These are phyloP conservation scores for Pelobates fuscus DNA, from an alignment of 2,113 vertebrate species.

Conservation along the genomic window DNA sequence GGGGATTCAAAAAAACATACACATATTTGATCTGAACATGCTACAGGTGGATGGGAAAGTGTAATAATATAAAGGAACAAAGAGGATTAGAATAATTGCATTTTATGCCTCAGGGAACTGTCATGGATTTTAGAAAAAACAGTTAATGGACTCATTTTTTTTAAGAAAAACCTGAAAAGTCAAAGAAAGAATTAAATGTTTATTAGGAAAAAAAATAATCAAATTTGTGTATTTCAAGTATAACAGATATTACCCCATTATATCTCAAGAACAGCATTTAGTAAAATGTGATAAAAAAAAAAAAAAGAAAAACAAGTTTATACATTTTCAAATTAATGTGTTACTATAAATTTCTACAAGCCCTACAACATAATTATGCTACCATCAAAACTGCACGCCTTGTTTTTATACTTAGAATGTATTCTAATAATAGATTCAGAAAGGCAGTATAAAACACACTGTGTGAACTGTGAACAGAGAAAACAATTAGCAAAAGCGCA, in stretches of 20 bases:
- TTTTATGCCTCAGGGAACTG: conserved; percentile 46
- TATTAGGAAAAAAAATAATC: conserved; percentile 3
- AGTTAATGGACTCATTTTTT: conserved; percentile 37
- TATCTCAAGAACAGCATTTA: neutral
- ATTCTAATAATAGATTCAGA: too few relatives aligned
- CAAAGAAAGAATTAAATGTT: conserved; percentile 4
- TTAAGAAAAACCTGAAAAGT: conserved; percentile 1
- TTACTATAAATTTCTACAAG: too few relatives aligned
- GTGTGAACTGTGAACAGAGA: too few relatives aligned
- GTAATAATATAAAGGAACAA: conserved; percentile 45
- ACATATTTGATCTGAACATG: conserved; percentile 44
- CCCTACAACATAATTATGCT: too few relatives aligned
- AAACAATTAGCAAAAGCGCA: too few relatives aligned
- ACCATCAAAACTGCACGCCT: too few relatives aligned
- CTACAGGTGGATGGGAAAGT: conserved; percentile 47
- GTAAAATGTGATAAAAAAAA: neutral
- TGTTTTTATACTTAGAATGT: too few relatives aligned
- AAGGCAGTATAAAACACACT: too few relatives aligned
- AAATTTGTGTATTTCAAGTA: neutral
- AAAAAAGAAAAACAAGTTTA: neutral
- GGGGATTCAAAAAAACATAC: conserved; percentile 16
- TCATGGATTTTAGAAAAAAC: conserved; percentile 36
- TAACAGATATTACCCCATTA: neutral
- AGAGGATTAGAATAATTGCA: conserved; percentile 51
- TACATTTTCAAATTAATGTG: neutral